phyloP scores from a whole-genome alignment of 2,113 vertebrate species.

The Gobius niger region DNA sequence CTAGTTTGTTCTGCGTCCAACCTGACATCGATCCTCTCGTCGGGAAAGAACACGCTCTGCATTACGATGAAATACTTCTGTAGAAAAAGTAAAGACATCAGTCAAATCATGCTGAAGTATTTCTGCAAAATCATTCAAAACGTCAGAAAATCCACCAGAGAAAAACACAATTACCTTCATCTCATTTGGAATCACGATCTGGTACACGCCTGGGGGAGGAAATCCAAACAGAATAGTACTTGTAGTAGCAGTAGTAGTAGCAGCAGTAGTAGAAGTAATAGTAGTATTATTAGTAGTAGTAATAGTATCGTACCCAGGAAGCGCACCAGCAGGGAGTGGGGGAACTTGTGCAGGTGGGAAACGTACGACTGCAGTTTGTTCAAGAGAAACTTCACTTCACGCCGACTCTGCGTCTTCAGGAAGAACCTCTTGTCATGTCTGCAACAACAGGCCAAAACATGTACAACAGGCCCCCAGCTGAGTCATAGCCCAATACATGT shows the following conservation, averaged over 20 bases:
- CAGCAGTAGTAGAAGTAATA: not conserved
- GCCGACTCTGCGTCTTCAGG: slow-evolving; percentile 81
- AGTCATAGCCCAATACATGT: too few relatives aligned
- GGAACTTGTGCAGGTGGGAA: slow-evolving; percentile 78
- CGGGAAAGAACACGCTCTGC: slow-evolving; percentile 85
- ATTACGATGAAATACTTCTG: slow-evolving; percentile 87
- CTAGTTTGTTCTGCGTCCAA: slow-evolving; percentile 25
- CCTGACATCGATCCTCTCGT: slow-evolving; percentile 78
- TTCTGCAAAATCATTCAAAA: slow-evolving; percentile 60
- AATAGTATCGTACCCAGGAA: slow-evolving; percentile 64
- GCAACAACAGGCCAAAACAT: not conserved
- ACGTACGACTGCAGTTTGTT: slow-evolving; percentile 77
- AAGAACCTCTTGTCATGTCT: slow-evolving; percentile 86
- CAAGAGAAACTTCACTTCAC: slow-evolving; percentile 79
- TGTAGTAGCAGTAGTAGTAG: not conserved
- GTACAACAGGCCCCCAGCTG: too few relatives aligned
- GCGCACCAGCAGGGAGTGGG: slow-evolving; percentile 80
- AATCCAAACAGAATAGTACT: not conserved
- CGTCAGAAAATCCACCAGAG: not conserved
- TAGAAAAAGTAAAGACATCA: not conserved
- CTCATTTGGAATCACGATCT: slow-evolving; percentile 59
- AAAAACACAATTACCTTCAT: slow-evolving; percentile 49
- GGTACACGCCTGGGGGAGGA: slow-evolving; percentile 62
- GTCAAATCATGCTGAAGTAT: slow-evolving; percentile 82
- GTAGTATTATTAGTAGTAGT: not conserved